These are phyloP conservation scores for Drepana falcataria DNA, from an alignment of 2,888 invertebrate genomes.

Conservation along the genomic window DNA sequence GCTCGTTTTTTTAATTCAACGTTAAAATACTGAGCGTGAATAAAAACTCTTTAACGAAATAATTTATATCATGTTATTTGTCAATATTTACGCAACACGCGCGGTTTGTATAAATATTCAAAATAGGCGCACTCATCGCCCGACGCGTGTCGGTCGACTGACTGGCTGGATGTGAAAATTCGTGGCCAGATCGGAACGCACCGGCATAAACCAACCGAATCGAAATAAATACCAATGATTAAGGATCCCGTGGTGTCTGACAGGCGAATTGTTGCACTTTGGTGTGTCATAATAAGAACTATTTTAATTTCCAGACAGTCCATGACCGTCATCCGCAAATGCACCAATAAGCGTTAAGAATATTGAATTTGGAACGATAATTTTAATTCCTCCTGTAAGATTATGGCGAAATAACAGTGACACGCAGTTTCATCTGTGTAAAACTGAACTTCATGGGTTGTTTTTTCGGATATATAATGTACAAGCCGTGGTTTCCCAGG, in stretches of 20 bases:
- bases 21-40: neutral
- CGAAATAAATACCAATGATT: constrained; percentile 45
- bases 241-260: constrained; percentile 24
- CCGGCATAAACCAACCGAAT: constrained; percentile 65
- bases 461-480: no score
- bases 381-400: no score
- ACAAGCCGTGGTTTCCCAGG: no score
- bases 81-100: neutral
- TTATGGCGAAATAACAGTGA: no score
- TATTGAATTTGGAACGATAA: no score
- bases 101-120: constrained; percentile 9
- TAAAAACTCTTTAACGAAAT: neutral
- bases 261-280: constrained; percentile 39
- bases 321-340: constrained; percentile 20
- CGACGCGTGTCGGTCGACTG: constrained; percentile 52
- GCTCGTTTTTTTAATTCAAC: neutral
- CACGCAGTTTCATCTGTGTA: no score
- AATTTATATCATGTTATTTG: neutral
- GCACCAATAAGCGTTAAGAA: constrained; percentile 7
- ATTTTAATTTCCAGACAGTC: constrained; percentile 60
- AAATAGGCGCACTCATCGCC: constrained; percentile 36
- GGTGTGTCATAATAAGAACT: constrained; percentile 21
- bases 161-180: constrained; percentile 38
- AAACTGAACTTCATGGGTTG: no score
- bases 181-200: constrained; percentile 55